Percentiles rank a stretch among this genome's conserved stretches.
phyloP scores from a whole-genome alignment of 2,113 vertebrate genomes.

The Hemiscyllium ocellatum region DNA sequence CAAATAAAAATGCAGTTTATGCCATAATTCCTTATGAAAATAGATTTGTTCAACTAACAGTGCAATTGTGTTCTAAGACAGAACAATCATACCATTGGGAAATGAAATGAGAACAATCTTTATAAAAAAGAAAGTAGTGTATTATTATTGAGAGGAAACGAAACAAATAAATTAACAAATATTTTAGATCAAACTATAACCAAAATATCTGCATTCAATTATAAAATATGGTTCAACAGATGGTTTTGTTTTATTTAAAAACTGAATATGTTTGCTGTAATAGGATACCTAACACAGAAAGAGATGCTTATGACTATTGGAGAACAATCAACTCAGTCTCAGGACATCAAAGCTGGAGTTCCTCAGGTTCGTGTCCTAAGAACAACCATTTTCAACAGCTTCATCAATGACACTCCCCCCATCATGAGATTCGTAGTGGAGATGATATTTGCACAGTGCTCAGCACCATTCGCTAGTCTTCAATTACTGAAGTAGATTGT shows the following conservation, averaged over 20 bases:
- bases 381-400: too few species aligned
- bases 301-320: too few species aligned
- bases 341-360: too few species aligned
- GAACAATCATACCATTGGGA: background rate
- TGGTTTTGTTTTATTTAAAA: background rate
- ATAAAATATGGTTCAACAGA: background rate
- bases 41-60: background rate
- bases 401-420: too few species aligned
- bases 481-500: too few species aligned
- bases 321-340: too few species aligned
- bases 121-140: background rate
- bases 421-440: too few species aligned
- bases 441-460: too few species aligned
- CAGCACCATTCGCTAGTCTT: too few species aligned
- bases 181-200: background rate
- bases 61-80: background rate
- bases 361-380: too few species aligned
- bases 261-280: background rate
- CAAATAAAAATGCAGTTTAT: background rate
- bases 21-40: background rate
- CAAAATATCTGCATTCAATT: background rate
- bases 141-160: background rate
- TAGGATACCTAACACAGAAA: too few species aligned
- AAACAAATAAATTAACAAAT: background rate
- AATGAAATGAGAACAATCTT: background rate